Evolutionary conservation across 2,113 vertebrate species (phyloP).

Genomic region (Cisticola juncidis): DNA sequence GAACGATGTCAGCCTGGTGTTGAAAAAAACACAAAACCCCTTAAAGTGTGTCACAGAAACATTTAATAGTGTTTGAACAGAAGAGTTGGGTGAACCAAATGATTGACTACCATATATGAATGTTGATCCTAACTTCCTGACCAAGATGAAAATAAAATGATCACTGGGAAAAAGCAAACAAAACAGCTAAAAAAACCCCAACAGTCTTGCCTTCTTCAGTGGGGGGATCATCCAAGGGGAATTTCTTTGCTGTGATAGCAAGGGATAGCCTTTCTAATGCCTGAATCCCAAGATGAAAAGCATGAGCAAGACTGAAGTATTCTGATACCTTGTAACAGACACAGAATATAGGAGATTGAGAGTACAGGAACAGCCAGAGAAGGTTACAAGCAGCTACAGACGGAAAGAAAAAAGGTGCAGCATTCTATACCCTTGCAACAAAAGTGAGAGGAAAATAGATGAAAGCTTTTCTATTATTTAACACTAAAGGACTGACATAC

Average conservation of each 20-base stretch:
- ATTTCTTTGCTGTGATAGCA: not conserved
- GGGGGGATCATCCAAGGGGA: not conserved
- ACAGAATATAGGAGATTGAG: fast-evolving
- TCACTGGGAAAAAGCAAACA: not conserved
- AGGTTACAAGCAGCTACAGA: not conserved
- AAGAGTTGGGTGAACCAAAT: not conserved
- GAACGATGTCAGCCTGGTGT: not conserved
- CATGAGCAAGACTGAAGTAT: not conserved
- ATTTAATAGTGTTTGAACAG: not conserved
- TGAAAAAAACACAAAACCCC: not conserved
- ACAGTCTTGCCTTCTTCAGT: not conserved
- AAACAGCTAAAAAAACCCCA: not conserved
- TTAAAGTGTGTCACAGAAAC: fast-evolving
- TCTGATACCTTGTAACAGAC: not conserved
- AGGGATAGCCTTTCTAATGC: not conserved
- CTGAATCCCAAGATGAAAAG: not conserved
- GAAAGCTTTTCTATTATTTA: not conserved
- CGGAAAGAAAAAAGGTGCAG: not conserved
- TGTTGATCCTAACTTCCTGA: not conserved
- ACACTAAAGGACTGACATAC: not conserved
- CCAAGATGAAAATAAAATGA: not conserved
- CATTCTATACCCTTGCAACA: not conserved
- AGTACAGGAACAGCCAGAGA: not conserved
- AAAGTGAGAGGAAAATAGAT: not conserved
- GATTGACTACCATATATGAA: not conserved